A percentile compares a stretch with the other conserved stretches of the same genome.
phyloP scores from a whole-genome alignment of 2,797 vertebrate genomes.

The Amphiprion clarkii region DNA sequence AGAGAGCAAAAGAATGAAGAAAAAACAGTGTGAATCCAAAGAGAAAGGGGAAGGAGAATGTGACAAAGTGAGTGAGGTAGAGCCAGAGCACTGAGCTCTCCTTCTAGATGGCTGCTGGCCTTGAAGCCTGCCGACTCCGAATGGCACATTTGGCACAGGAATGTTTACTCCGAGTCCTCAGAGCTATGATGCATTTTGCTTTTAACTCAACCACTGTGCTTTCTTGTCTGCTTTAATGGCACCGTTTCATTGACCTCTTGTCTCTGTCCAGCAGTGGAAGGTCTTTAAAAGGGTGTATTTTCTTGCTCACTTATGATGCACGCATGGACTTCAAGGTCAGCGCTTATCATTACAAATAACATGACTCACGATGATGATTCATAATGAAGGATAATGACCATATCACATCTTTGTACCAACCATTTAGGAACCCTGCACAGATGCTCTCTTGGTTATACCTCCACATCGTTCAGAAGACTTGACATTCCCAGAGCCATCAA shows the following conservation, averaged over 20 bases:
- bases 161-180: constrained; percentile 54
- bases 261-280: constrained; percentile 15
- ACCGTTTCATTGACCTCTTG: constrained; percentile 38
- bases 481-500: not conserved
- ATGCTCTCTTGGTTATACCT: not conserved
- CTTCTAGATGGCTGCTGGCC: constrained; percentile 64
- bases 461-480: not conserved
- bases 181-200: constrained; percentile 44
- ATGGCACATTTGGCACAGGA: constrained; percentile 69
- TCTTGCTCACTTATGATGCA: constrained; percentile 23
- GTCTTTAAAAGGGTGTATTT: constrained; percentile 6
- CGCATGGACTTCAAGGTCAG: constrained; percentile 26
- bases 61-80: constrained; percentile 65
- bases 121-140: constrained; percentile 69
- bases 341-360: constrained; percentile 27
- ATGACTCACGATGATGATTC: constrained; percentile 53
- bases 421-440: not conserved
- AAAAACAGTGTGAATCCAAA: constrained; percentile 26
- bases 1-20: constrained; percentile 36
- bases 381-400: constrained; percentile 37
- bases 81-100: constrained; percentile 60
- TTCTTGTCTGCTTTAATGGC: constrained; percentile 37
- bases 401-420: constrained; percentile 28
- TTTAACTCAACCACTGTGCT: constrained; percentile 46
- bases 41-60: constrained; percentile 54